A percentile compares a stretch with the other conserved stretches of the same genome.
These are phyloP conservation scores for Erebia aethiops DNA, from an alignment of 2,888 invertebrate genomes.

Conservation along the genomic window DNA sequence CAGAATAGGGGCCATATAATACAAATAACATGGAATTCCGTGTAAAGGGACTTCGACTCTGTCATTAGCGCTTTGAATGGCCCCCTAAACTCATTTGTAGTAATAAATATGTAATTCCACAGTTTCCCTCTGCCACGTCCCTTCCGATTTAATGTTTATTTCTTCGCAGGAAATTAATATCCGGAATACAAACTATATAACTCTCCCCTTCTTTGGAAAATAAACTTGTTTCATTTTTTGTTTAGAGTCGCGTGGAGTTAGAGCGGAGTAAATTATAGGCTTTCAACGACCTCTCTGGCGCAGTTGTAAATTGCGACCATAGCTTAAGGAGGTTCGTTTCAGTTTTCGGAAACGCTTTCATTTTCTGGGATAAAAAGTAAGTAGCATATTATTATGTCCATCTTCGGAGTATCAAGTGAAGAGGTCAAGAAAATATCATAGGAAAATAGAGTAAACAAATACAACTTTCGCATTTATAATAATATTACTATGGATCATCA, in stretches of 20 bases:
- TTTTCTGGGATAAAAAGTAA: no score
- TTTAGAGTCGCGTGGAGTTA: neutral
- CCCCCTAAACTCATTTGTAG: conserved; percentile 48
- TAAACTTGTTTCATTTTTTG: neutral
- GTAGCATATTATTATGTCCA: no score
- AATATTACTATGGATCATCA: no score
- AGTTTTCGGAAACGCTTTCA: no score
- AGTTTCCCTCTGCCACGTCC: conserved; percentile 53
- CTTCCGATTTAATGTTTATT: conserved; percentile 52
- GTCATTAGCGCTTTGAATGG: conserved; percentile 32
- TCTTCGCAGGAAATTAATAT: conserved; percentile 38
- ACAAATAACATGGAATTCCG: conserved; percentile 28
- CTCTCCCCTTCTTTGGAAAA: conserved; percentile 12
- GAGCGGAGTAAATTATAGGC: neutral
- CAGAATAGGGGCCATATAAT: conserved; percentile 23
- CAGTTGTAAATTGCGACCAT: no score
- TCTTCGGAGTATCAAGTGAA: no score
- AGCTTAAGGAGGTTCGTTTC: no score
- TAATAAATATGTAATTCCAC: conserved; percentile 51
- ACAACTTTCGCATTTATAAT: no score
- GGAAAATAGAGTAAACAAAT: no score
- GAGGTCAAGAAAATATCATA: no score
- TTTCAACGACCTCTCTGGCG: neutral
- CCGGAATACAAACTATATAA: conserved; percentile 21
- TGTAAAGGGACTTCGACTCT: conserved; percentile 18